These are phyloP conservation scores for Ictalurus punctatus DNA, from an alignment of 2,113 vertebrate species.

Conservation along the genomic window DNA sequence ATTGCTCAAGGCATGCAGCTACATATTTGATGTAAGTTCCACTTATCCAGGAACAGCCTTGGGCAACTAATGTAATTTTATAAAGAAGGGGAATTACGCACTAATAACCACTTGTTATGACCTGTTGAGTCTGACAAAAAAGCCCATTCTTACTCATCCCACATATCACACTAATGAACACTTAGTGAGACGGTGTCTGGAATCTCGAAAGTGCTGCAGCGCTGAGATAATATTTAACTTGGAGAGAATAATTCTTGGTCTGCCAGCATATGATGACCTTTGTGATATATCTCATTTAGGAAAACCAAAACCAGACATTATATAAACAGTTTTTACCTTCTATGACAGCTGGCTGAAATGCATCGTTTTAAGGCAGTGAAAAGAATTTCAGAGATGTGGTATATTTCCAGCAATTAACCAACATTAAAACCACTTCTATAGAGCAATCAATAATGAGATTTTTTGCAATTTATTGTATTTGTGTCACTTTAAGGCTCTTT, in stretches of 20 bases:
- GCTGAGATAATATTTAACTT: constrained; percentile 34
- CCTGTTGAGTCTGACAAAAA: constrained; percentile 35
- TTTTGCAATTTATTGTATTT: neutral
- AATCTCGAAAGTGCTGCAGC: constrained; percentile 11
- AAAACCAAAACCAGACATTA: constrained; percentile 4
- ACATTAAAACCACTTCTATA: neutral
- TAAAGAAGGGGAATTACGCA: constrained; percentile 28
- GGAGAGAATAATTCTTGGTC: neutral
- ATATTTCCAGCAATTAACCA: neutral
- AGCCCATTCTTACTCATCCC: constrained; percentile 38
- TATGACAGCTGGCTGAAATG: constrained; percentile 1
- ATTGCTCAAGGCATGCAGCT: neutral
- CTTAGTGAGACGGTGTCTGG: constrained; percentile 23
- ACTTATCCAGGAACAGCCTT: neutral
- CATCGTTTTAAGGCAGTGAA: neutral
- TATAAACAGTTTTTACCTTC: constrained; percentile 4
- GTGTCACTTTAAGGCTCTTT: constrained; percentile 3
- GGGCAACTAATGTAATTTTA: constrained; percentile 23
- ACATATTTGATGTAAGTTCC: neutral
- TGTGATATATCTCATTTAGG: constrained; percentile 16
- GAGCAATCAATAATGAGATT: constrained; percentile 21
- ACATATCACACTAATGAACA: constrained; percentile 40
- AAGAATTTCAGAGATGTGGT: neutral
- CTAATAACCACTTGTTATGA: constrained; percentile 30
- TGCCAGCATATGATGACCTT: constrained; percentile 8